Evolutionary conservation across 2,888 invertebrate genomes (phyloP), one percentile per base, ranked within the genome.

Genomic region (Drosophila borealis): DNA sequence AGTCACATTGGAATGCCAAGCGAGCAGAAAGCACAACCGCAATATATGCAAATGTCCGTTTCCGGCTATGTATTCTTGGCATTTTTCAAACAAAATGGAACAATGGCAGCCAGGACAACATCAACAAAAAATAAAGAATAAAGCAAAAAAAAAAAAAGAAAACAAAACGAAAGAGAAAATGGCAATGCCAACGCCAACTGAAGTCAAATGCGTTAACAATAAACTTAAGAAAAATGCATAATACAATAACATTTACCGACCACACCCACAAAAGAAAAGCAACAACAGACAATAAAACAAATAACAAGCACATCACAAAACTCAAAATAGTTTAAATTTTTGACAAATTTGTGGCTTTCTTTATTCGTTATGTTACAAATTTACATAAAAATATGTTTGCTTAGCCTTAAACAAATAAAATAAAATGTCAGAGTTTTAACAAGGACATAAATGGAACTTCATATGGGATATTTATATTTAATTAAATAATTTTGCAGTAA

Each of bases 31-130:
- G 53, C 75, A 65, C 66, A 70, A 71, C 72, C 74, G 53, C 75
- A 81, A 75, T 78, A 78, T 81, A 81, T 81, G 81, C 81, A 81
- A 81, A 81, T 81, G 67, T 70, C 76, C 66, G 76, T 76, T 78
- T 81, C 81, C 81, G 75, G 69, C 71, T 59, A 54, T 71, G 71
- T 69, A 74, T 74, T 81, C 63, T 65, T 75, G 57, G 60, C 63
- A 74, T 70, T 76, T 78, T 60, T 72, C 67, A 71, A 70, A 70
- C 72, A 70, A 77, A 79, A 68, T 49, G 74, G 64, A 74, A 74
- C 75, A 79, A 77, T 69, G 68, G 80, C 66, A 55, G 45, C 69
- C n/a, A 41, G 48, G 42, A 60, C 44, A 51, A 50, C 50, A 66
- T 51, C 39, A 59, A 33, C 33, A 53, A 25, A 44, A 57, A 25